Base-by-base conservation (phyloP, 2,888 invertebrate genomes). In the Apamea epomidion region DNA sequence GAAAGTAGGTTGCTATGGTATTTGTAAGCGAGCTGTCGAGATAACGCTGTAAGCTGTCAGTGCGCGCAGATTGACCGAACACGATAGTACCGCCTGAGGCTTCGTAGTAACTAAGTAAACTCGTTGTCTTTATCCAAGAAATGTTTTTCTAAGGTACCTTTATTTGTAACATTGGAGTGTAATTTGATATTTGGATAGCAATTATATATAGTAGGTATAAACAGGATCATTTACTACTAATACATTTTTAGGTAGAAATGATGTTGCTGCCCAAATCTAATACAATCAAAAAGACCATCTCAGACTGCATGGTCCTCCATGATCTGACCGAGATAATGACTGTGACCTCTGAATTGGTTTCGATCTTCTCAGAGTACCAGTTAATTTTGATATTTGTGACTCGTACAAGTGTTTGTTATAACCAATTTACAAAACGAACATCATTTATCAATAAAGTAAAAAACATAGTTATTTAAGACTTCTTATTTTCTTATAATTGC, bases 21-120 rank as follows among this genome's bases (percentile, higher is more conserved):
- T 83, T 86, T 79, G 86, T 79, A 87, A 86, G 79, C 73, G 68
- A 75, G 29, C 83, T 81, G 83, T 79, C 86, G 62, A 87, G 88
- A 88, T 87, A 86, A 29, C 67, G 79, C 71, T 82, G 88, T 62
- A 74, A 68, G 74, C 78, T 83, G 86, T 78, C 88, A 77, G 73
- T 51, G 75, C 76, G 75, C 74, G 75, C 78, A 80, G 77, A 84
- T 87, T 82, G 72, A 77, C 79, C 72, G 78, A 78, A 81, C 77
- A 77, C 42, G 82, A 85, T 85, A 71, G 54, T 74, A 82, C 69
- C 58, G 71, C 80, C 77, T 29, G 60, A 82, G 78, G 86, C 76
- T 65, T 73, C 14, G 68, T 67, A 69, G 65, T 48, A 58, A 42
- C 64, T 74, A 60, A 77, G 62, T 58, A 68, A 80, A 77, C 68